Base-by-base conservation (phyloP, 2,113 vertebrate species). In the Gallinago undulata region DNA sequence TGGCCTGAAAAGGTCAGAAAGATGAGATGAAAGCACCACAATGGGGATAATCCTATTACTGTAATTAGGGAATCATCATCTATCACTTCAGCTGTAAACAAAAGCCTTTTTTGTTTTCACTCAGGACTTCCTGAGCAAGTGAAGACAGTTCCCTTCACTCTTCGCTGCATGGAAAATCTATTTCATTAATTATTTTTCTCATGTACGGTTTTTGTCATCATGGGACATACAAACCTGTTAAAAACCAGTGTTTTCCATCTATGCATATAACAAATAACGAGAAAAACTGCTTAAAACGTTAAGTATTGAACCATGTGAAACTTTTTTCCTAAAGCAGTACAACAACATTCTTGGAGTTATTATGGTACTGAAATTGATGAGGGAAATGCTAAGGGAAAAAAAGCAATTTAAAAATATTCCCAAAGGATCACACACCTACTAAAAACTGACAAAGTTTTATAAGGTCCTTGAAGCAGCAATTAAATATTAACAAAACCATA, bases 51-150 rank as follows among this genome's bases (percentile, higher is more conserved):
- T 96, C 57, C 91, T 93, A 85, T 94, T 93, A 85, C 92, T 96
- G 94, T 97, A 98, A 97, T 97, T 97, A 97, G 68, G 56, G 91
- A 95, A 96, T 96, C 96, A 88, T 96, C 97, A 96, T n/a, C 51
- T 97, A 96, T 78, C 92, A 90, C 87, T 93, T 93, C 87, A 92
- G 31, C 78, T 93, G 94, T 97, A 96, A 97, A 96, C 91, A 95
- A 94, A 96, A 96, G 68, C 66, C 72, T 74, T 64, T 95, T 90
- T 82, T 90, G 13, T 87, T 93, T 95, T 96, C 87, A 87, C 17
- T 66, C 79, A 30, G 70, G 84, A 89, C 48, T 94, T 84, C 53
- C 59, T 2, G 2, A 93, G 62, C 87, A 87, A 86, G 75, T 64
- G 24, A 90, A 84, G 74, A 35, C 35, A 75, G 60, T 62, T 4